Conservation (phyloP, 2,113 vertebrate genomes). For the Acrocephalus arundinaceus region DNA sequence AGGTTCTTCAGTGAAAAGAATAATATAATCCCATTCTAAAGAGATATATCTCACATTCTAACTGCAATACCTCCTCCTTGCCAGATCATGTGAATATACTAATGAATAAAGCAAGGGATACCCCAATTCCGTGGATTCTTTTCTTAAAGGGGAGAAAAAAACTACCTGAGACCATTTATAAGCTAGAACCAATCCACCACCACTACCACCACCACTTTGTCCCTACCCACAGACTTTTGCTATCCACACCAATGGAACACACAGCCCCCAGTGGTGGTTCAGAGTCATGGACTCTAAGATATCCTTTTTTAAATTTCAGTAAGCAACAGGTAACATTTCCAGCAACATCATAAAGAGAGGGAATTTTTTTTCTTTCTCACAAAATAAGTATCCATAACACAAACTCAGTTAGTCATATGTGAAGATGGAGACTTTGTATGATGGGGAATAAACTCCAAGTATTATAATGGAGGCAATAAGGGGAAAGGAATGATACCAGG, state of each 20-base stretch:
- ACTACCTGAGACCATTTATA: not conserved
- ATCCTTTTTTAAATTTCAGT: not conserved
- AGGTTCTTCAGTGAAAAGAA: not conserved
- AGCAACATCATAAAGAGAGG: not conserved
- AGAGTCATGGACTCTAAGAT: not conserved
- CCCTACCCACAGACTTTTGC: not conserved
- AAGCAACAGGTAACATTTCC: not conserved
- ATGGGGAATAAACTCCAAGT: not conserved
- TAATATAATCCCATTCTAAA: not conserved
- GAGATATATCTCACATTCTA: not conserved
- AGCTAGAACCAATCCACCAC: not conserved
- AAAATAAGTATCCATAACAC: not conserved
- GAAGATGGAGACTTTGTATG: not conserved
- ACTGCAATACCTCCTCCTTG: not conserved
- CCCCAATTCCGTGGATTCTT: not conserved
- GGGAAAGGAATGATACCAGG: not conserved
- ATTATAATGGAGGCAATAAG: not conserved
- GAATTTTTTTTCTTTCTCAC: not conserved
- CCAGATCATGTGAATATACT: not conserved
- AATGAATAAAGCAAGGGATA: not conserved
- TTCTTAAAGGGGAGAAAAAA: not conserved
- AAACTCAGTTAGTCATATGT: not conserved
- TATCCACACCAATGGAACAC: not conserved
- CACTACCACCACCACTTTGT: not conserved
- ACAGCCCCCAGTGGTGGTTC: not conserved